These are phyloP conservation scores for Parauchenoglanis punctatus DNA, from an alignment of 2,797 vertebrate genomes.

Conservation along the genomic window DNA sequence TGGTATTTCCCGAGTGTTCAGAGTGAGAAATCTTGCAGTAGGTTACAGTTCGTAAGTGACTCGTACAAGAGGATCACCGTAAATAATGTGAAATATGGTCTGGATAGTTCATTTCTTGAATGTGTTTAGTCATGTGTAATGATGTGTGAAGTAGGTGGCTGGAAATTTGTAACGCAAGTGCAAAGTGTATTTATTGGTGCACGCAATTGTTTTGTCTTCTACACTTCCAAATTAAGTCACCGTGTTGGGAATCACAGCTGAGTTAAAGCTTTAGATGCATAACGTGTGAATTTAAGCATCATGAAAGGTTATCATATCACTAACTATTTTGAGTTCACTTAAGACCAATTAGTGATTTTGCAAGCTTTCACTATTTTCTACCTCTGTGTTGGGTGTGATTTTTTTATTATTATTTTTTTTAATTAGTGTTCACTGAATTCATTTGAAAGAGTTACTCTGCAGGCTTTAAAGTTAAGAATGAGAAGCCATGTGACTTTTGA, in stretches of 20 bases:
- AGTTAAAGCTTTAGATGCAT: background rate
- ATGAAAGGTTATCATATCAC: background rate
- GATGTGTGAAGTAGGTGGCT: constrained; percentile 16
- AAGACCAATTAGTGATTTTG: background rate
- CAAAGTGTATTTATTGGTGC: background rate
- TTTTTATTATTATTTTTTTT: background rate
- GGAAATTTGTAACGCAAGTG: constrained; percentile 10
- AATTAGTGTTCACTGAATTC: background rate
- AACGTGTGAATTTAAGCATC: constrained; percentile 9
- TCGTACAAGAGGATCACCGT: background rate
- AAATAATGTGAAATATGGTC: background rate
- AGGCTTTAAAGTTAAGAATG: constrained; percentile 13
- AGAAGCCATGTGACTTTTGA: background rate
- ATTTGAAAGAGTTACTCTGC: constrained; percentile 15
- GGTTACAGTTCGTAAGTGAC: constrained; percentile 7
- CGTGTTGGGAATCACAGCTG: background rate
- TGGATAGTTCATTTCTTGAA: background rate
- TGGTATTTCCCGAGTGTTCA: constrained; percentile 13
- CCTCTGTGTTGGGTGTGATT: constrained; percentile 15
- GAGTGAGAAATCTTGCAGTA: constrained; percentile 1
- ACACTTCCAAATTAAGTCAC: background rate
- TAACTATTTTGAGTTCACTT: background rate
- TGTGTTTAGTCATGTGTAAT: constrained; percentile 12
- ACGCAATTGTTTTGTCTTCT: background rate
- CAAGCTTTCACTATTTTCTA: constrained; percentile 12